phyloP scores from a whole-genome alignment of 2,888 invertebrate species.

The Belgica antarctica region DNA sequence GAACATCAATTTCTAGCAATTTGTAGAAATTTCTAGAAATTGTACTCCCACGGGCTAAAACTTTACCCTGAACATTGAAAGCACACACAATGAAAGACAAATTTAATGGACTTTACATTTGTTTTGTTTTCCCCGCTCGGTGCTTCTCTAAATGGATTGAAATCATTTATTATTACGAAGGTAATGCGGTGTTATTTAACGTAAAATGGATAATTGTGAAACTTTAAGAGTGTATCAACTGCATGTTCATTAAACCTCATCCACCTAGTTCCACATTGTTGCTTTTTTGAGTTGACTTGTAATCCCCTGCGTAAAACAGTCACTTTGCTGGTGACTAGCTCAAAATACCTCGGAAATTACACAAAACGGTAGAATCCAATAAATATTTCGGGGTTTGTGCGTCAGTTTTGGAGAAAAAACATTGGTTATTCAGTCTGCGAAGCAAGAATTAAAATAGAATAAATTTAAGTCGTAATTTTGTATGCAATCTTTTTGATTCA shows the following conservation, averaged over 20 bases:
- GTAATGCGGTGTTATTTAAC: constrained; percentile 31
- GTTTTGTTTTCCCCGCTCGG: no score
- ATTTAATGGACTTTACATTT: constrained; percentile 1
- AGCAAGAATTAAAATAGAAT: no score
- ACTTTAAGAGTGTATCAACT: not conserved
- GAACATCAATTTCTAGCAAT: not conserved
- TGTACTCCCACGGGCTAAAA: not conserved
- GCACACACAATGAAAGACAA: constrained; percentile 2
- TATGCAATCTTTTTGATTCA: no score
- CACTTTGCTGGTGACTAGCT: no score
- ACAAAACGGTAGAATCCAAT: not conserved
- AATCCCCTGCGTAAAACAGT: not conserved
- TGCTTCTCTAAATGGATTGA: not conserved
- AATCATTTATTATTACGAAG: constrained; percentile 4
- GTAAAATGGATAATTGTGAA: not conserved
- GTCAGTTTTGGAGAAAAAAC: no score
- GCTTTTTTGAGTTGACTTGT: not conserved
- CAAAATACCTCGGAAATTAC: not conserved
- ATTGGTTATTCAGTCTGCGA: no score
- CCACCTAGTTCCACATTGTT: constrained; percentile 15
- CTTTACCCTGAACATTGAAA: not conserved
- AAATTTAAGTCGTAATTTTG: no score
- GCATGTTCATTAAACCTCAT: constrained; percentile 37
- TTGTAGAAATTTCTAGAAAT: not conserved
- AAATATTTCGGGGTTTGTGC: no score